Evolutionary conservation across 2,797 vertebrate genomes (phyloP), one percentile per base, ranked within the genome.

Genomic region (Sylvilagus floridanus): DNA sequence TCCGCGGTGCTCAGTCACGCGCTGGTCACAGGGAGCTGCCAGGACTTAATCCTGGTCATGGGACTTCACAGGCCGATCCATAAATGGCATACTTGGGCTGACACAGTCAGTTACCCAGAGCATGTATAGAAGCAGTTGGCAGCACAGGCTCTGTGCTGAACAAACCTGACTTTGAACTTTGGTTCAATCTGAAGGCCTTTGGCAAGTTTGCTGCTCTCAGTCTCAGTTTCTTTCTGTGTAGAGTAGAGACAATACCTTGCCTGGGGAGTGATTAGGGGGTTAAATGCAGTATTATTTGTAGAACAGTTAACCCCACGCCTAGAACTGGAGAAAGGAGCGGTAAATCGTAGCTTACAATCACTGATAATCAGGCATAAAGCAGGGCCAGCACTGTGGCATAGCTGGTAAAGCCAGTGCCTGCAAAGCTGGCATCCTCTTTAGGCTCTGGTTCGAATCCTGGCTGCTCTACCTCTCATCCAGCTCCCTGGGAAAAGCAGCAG

Each of bases 1-100:
- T 85, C 76, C 78, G 88, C 66, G 26, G 1, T 86, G 79, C 68
- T 76, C 0, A 0, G 84, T 97, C 96, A 96, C 2, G 1, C 52
- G 30, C 22, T 12, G 2, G 91, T 97, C 97, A 96, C 94, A 91
- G 0, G 78, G 75, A n/a, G 26, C 66, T 35, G 5, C 63, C 17
- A 10, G 88, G 32, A 54, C 73, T 66, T 89, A 73, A 71, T 54
- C 16, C 72, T 24, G 57, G 50, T 96, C 92, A 91, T 22, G 86
- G 54, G 95, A 87, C n/a, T 54, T 83, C 47, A 47, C 4, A 35
- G 72, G 50, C 57, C 37, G 7, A 77, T 87, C 78, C 52, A 47
- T 62, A 62, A 47, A 83, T 77, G 63, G 50, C 63, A 86, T 7
- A 9, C 63, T 77, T 17, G 84, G 63, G 50, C 54, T 52, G 68